phyloP scores from a whole-genome alignment of 2,888 invertebrate genomes.

The Netelia fuscicornis region DNA sequence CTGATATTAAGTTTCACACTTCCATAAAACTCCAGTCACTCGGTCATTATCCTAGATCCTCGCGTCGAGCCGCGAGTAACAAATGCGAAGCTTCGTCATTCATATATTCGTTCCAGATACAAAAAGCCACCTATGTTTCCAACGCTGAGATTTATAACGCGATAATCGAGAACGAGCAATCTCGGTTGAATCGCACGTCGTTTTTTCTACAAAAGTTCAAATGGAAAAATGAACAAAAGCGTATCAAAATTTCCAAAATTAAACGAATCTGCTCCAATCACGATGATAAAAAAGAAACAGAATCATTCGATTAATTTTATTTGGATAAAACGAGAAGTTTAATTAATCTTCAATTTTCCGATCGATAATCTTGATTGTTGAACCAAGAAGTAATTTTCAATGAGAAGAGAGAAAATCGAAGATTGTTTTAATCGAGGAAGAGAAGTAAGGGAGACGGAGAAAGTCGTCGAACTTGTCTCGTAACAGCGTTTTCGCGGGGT shows the following conservation, averaged over 20 bases:
- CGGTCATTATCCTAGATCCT: not conserved
- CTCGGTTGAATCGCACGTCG: not conserved
- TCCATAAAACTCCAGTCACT: not conserved
- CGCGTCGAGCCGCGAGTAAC: not conserved
- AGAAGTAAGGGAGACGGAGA: conserved; percentile 49
- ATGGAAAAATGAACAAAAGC: conserved; percentile 39
- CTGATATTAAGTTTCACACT: conserved; percentile 20
- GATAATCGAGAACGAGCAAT: conserved; percentile 24
- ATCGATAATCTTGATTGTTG: too few species aligned
- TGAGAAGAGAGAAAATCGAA: not conserved
- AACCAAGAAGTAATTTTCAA: not conserved
- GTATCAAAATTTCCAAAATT: not conserved
- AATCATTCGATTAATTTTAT: too few species aligned
- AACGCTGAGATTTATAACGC: conserved; percentile 34
- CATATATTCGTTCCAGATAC: conserved; percentile 51
- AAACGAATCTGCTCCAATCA: not conserved
- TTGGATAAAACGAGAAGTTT: too few species aligned
- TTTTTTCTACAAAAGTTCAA: conserved; percentile 45
- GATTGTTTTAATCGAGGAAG: conserved; percentile 1
- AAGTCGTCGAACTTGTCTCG: conserved; percentile 64
- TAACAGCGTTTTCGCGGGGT: conserved; percentile 59
- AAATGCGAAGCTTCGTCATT: conserved; percentile 29
- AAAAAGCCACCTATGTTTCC: conserved; percentile 18
- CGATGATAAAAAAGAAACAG: not conserved
- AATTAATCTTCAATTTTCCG: too few species aligned